Conservation (phyloP, 2,888 invertebrate species). For the Lithodes maja region DNA sequence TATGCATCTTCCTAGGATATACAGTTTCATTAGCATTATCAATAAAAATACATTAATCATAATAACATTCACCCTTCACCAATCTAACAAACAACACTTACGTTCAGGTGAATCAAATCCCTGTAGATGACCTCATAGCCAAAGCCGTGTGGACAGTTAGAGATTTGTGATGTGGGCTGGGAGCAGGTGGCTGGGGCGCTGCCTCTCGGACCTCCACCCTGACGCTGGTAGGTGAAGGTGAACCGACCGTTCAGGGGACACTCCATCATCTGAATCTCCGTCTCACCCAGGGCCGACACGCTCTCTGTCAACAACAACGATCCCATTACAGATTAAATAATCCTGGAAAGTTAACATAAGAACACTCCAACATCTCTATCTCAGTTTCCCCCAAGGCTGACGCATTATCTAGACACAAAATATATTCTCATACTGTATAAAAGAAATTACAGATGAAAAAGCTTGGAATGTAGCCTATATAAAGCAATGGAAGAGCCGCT, state of each 20-base stretch:
- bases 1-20: not conserved
- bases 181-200: not conserved
- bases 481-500: no score
- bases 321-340: no score
- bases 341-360: no score
- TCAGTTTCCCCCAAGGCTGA: no score
- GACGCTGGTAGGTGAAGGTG: not conserved
- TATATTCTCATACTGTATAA: no score
- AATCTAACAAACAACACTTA: no score
- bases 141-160: conserved; percentile 16
- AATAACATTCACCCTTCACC: no score
- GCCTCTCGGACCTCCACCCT: not conserved
- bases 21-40: not conserved
- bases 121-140: not conserved
- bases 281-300: not conserved
- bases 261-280: not conserved
- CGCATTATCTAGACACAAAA: no score
- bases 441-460: no score
- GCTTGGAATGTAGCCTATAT: no score
- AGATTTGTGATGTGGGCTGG: not conserved
- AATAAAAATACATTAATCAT: no score
- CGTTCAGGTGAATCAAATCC: not conserved
- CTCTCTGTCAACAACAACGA: not conserved
- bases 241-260: not conserved
- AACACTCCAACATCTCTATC: no score